A percentile compares a stretch with the other conserved stretches of the same genome.
These are phyloP conservation scores for Sylvilagus floridanus DNA, from an alignment of 2,797 vertebrate genomes.

Conservation along the genomic window DNA sequence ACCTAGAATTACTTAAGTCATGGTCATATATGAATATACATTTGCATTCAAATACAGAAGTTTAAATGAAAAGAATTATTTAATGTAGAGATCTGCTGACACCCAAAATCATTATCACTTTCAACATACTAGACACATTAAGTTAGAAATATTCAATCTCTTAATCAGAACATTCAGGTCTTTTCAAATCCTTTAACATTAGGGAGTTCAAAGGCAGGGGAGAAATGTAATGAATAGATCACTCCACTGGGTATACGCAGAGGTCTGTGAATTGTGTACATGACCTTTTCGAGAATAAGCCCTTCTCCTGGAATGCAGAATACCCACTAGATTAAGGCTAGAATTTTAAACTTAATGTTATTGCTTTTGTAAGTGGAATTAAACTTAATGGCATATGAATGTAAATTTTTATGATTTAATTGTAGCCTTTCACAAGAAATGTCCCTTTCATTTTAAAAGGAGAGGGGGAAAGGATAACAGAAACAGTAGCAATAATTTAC, in stretches of 20 bases:
- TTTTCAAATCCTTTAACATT: slow-evolving; percentile 67
- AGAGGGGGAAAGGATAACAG: slow-evolving; percentile 28
- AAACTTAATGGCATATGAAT: slow-evolving; percentile 77
- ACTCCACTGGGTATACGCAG: not conserved
- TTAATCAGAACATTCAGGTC: slow-evolving; percentile 44
- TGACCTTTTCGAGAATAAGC: slow-evolving; percentile 60
- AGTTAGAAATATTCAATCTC: slow-evolving; percentile 57
- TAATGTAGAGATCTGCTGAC: slow-evolving; percentile 43
- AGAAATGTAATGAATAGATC: slow-evolving; percentile 57
- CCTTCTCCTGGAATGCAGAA: not conserved
- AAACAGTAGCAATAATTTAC: slow-evolving; percentile 68
- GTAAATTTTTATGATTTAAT: slow-evolving; percentile 83
- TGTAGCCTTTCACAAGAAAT: slow-evolving; percentile 73
- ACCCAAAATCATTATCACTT: slow-evolving; percentile 40
- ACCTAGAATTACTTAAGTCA: slow-evolving; percentile 44
- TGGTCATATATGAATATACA: not conserved
- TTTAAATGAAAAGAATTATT: slow-evolving; percentile 36
- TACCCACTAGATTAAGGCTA: slow-evolving; percentile 76
- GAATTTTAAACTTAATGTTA: slow-evolving; percentile 81
- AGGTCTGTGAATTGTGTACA: slow-evolving; percentile 39
- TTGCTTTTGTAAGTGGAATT: slow-evolving; percentile 78
- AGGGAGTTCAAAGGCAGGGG: slow-evolving; percentile 54
- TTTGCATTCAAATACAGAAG: slow-evolving; percentile 57
- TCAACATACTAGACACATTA: slow-evolving; percentile 22
- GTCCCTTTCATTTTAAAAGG: slow-evolving; percentile 65